phyloP scores from a whole-genome alignment of 2,113 vertebrate genomes.

The Centrocercus urophasianus region DNA sequence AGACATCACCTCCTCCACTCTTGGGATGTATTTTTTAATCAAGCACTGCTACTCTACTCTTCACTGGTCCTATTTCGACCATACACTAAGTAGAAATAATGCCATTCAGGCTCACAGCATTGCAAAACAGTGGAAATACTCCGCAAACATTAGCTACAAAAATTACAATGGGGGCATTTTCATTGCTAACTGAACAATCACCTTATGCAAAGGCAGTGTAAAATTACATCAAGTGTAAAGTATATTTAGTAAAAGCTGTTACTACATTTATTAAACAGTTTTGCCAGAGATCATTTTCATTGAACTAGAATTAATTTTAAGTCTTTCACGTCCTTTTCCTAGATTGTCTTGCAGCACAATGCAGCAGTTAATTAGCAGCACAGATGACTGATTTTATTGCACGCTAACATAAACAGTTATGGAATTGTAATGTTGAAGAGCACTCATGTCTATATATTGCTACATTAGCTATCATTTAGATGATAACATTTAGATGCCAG shows the following conservation, averaged over 20 bases:
- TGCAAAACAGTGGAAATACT: neutral
- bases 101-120: neutral
- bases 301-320: neutral
- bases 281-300: neutral
- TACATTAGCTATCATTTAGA: neutral
- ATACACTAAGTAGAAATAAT: neutral
- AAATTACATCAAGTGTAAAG: constrained; percentile 1
- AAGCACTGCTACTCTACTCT: neutral
- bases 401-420: neutral
- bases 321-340: neutral
- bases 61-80: neutral
- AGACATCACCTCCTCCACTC: neutral
- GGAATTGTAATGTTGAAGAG: neutral
- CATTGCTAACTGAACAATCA: neutral
- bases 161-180: neutral
- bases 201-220: neutral
- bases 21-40: neutral
- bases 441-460: neutral
- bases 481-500: neutral
- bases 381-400: neutral
- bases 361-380: neutral
- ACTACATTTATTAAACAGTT: neutral
- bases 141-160: neutral
- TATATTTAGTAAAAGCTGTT: neutral
- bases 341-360: neutral